Evolutionary conservation across 2,113 vertebrate species (phyloP).

Genomic region (Panthera leo): DNA sequence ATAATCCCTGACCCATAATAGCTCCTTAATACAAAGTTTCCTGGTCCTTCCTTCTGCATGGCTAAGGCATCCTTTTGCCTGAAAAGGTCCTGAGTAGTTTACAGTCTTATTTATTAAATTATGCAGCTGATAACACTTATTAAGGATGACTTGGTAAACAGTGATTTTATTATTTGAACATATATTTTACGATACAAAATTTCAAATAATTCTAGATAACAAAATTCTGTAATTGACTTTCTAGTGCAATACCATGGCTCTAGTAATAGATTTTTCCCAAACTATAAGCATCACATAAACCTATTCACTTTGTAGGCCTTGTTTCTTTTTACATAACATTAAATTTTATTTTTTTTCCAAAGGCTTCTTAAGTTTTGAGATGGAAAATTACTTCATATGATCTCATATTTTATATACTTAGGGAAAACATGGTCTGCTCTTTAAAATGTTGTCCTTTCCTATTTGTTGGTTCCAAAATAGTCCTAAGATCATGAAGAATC

Average conservation of each 20-base stretch:
- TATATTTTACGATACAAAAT: not conserved
- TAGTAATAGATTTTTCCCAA: not conserved
- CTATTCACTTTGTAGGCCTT: not conserved
- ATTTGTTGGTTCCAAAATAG: not conserved
- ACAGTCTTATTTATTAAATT: not conserved
- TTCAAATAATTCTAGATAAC: constrained; percentile 5
- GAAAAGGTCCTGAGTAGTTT: not conserved
- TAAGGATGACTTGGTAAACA: not conserved
- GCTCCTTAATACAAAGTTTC: not conserved
- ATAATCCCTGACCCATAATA: not conserved
- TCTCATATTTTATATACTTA: not conserved
- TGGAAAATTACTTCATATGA: not conserved
- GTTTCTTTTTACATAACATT: not conserved
- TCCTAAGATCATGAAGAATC: not conserved
- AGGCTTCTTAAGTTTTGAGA: not conserved
- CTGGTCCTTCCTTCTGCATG: not conserved
- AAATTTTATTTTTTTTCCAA: not conserved
- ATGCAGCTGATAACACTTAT: not conserved
- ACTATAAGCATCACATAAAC: not conserved
- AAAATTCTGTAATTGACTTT: not conserved
- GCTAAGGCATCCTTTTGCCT: not conserved
- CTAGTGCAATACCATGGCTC: not conserved
- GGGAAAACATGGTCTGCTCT: not conserved
- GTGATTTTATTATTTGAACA: not conserved
- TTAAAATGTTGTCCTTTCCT: not conserved